Percentiles rank a stretch among this genome's conserved stretches.
Conservation (phyloP, 1,140 invertebrate species). For the Magallana gigas region DNA sequence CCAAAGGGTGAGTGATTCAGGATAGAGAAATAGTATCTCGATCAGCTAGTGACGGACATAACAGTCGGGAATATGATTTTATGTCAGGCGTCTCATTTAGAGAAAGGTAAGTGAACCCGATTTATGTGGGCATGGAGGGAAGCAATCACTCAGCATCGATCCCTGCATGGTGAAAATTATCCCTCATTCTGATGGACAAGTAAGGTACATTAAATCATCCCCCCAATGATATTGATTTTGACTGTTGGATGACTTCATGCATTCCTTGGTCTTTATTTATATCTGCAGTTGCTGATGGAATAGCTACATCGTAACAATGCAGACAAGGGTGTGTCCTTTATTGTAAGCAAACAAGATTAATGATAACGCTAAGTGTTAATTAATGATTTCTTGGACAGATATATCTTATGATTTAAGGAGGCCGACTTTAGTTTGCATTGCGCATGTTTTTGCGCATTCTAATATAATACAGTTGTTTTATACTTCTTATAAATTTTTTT, state of each 20-base stretch:
- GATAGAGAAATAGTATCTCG: not conserved
- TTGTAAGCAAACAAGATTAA: no score
- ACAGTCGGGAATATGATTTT: conserved; percentile 19
- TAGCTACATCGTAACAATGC: not conserved
- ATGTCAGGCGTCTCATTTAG: conserved; percentile 22
- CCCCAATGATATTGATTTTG: conserved; percentile 18
- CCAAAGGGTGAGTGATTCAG: conserved; percentile 11
- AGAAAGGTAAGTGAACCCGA: conserved; percentile 11
- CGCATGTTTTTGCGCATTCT: no score
- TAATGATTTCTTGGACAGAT: no score
- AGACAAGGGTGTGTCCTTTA: no score
- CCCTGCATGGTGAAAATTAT: not conserved
- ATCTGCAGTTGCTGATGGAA: not conserved
- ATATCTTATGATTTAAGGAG: no score
- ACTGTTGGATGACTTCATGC: not conserved
- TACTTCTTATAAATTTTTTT: no score
- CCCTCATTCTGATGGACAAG: not conserved
- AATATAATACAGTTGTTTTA: no score
- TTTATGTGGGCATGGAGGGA: not conserved
- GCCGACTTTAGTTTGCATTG: no score
- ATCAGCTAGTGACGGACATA: not conserved
- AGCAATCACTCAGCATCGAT: conserved; percentile 17
- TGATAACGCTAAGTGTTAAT: no score
- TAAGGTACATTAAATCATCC: not conserved
- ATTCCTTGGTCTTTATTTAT: conserved; percentile 2